Percentiles rank a stretch among this genome's conserved stretches.
Evolutionary conservation across 2,797 vertebrate genomes (phyloP).

Genomic region (Pseudocheirus occidentalis): DNA sequence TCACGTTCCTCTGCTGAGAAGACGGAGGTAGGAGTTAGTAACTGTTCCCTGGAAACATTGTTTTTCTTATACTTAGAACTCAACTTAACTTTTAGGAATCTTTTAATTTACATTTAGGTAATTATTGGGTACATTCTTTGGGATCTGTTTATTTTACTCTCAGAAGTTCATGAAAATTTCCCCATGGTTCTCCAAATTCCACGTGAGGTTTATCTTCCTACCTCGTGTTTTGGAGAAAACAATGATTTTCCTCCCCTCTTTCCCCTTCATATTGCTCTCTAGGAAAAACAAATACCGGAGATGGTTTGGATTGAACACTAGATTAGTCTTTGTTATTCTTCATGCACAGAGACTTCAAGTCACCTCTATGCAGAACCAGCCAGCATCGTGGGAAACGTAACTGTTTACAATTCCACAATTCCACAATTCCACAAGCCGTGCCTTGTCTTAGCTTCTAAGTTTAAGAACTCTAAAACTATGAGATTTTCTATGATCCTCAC

Average conservation of each 20-base stretch:
- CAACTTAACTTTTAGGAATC: background rate
- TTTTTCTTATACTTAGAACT: background rate
- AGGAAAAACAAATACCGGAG: background rate
- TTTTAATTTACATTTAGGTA: background rate
- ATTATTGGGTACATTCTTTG: background rate
- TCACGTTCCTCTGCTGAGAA: background rate
- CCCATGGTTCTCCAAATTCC: background rate
- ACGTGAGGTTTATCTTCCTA: background rate
- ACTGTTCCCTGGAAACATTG: background rate
- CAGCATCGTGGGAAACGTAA: background rate
- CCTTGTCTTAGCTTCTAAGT: background rate
- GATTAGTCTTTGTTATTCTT: conserved; percentile 15
- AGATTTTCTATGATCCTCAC: background rate
- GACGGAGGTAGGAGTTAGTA: background rate
- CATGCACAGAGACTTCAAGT: background rate
- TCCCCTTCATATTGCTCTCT: background rate
- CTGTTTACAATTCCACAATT: background rate
- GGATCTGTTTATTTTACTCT: background rate
- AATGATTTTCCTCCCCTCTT: background rate
- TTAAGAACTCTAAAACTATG: background rate
- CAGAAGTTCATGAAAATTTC: background rate
- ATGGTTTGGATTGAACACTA: conserved; percentile 7
- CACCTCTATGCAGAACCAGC: background rate
- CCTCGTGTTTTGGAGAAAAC: background rate
- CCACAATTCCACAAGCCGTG: background rate